A percentile compares a stretch with the other conserved stretches of the same genome.
These are phyloP conservation scores for Scarus forsteni DNA, from an alignment of 2,797 vertebrate genomes.

Conservation along the genomic window DNA sequence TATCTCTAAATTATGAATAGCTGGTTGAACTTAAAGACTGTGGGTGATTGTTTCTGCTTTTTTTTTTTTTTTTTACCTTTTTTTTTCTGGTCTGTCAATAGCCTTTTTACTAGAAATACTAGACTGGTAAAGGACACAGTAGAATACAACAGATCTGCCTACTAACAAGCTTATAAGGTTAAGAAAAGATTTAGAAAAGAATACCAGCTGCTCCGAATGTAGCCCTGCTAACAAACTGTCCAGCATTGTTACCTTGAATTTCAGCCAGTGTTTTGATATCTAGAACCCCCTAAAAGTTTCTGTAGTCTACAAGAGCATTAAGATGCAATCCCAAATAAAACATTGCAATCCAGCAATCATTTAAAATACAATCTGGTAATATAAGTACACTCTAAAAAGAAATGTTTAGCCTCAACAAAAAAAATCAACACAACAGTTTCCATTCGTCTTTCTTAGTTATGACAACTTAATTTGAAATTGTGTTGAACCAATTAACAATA, in stretches of 20 bases:
- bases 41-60: too few species aligned
- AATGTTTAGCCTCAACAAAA: too few species aligned
- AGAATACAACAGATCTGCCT: constrained; percentile 15
- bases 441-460: too few species aligned
- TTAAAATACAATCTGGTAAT: too few species aligned
- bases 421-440: too few species aligned
- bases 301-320: background rate
- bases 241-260: background rate
- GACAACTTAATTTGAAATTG: too few species aligned
- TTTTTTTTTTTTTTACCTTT: too few species aligned
- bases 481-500: too few species aligned
- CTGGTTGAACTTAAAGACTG: too few species aligned
- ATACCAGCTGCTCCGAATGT: constrained; percentile 33
- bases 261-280: background rate
- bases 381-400: too few species aligned
- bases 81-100: too few species aligned
- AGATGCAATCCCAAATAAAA: background rate
- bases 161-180: constrained; percentile 40
- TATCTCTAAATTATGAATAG: background rate
- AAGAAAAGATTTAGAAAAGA: constrained; percentile 49
- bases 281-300: background rate
- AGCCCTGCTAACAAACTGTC: background rate
- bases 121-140: constrained; percentile 17
- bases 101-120: background rate
- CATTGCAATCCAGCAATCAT: background rate